Conservation (phyloP, 1,140 invertebrate genomes). For the Drosophila auraria region DNA sequence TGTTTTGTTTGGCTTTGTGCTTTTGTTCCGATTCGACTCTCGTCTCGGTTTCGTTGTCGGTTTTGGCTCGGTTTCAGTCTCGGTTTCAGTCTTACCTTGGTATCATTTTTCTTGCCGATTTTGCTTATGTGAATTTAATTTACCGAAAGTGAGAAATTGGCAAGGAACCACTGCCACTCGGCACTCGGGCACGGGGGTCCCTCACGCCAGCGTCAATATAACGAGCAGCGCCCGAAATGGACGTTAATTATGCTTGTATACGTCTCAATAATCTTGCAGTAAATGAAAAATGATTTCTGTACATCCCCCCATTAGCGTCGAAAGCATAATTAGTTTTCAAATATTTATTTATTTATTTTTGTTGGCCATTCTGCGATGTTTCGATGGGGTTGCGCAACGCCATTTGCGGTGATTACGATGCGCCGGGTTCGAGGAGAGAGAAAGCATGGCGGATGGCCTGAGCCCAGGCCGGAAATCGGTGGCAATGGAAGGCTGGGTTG, state of each 20-base stretch:
- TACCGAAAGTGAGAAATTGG: constrained; percentile 49
- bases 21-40: constrained; percentile 2
- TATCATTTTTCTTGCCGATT: constrained; percentile 46
- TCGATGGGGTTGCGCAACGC: constrained; percentile 29
- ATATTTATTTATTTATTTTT: constrained; percentile 40
- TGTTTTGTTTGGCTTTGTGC: constrained; percentile 30
- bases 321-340: constrained; percentile 55
- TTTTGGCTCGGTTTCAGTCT: not conserved
- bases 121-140: constrained; percentile 63
- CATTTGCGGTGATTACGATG: constrained; percentile 20
- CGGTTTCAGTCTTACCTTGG: constrained; percentile 7
- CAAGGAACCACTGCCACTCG: constrained; percentile 11
- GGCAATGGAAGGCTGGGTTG: constrained; percentile 1
- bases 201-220: constrained; percentile 37
- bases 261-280: constrained; percentile 24
- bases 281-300: constrained; percentile 40
- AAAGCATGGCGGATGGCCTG: constrained; percentile 37
- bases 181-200: not conserved
- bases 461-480: not conserved
- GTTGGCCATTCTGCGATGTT: not conserved
- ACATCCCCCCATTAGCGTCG: not conserved
- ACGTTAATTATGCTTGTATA: constrained; percentile 41
- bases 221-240: constrained; percentile 11
- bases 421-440: constrained; percentile 9
- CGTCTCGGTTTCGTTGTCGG: constrained; percentile 13